Percentiles rank a stretch among this genome's conserved stretches.
Conservation (phyloP, 2,888 invertebrate genomes). For the Leptinotarsa peninsularis region DNA sequence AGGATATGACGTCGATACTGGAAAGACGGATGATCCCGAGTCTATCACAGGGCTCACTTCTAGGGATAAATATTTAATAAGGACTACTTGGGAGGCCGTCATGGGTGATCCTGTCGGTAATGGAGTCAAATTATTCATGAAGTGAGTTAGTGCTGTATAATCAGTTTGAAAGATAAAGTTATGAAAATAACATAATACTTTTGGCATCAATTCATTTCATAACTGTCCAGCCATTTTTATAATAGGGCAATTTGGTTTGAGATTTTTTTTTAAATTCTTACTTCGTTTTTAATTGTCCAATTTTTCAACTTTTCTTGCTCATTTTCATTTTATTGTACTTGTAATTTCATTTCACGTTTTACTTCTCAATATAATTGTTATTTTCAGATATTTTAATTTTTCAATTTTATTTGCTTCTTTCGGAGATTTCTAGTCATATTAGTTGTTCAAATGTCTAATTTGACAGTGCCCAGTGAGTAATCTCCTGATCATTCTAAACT, state of each 20-base stretch:
- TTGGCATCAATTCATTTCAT: background rate
- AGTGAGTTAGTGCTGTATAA: slow-evolving; percentile 35
- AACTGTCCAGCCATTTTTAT: background rate
- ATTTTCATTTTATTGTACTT: no score
- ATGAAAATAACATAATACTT: background rate
- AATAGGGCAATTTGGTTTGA: background rate
- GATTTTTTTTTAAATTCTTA: no score
- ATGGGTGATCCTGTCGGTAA: slow-evolving; percentile 42
- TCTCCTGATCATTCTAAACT: no score
- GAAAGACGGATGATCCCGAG: slow-evolving; percentile 48
- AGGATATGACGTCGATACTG: slow-evolving; percentile 8
- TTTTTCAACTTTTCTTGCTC: no score
- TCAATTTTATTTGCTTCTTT: no score
- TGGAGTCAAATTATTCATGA: slow-evolving; percentile 46
- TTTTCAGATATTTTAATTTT: no score
- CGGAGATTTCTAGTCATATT: no score
- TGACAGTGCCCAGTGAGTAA: no score
- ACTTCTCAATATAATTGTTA: no score
- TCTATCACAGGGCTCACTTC: slow-evolving; percentile 50
- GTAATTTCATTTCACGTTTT: no score
- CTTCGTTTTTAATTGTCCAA: no score
- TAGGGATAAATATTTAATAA: slow-evolving; percentile 46
- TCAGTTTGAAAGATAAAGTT: background rate
- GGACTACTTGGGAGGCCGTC: slow-evolving; percentile 45
- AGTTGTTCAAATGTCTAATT: no score